Base-by-base conservation (phyloP, 2,888 invertebrate genomes). In the Melanotus villosus region DNA sequence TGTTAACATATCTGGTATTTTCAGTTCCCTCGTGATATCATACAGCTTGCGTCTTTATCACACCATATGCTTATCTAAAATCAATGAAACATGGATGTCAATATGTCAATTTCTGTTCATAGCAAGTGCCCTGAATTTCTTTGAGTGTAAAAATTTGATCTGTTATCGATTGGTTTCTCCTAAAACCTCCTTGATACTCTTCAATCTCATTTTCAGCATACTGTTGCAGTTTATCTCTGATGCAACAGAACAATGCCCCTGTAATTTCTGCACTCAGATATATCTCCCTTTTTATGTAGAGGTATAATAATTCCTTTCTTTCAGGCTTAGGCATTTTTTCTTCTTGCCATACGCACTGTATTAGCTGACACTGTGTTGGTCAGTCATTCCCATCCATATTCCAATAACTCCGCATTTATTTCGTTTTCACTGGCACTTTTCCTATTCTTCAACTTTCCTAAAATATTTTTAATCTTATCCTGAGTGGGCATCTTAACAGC, bases 41-140 rank as follows among this genome's bases (percentile, higher is more conserved):
- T 43, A 43, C 18, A 43, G 43, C 18, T 10, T 43, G 14, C 18
- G 10, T 43, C 18, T 43, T 43, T 16, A 43, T 43, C 14, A 16
- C 43, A 12, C n/a, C 43, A 43, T 43, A 16, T 43, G 14, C n/a
- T 43, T 16, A 12, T 16, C 19, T 43, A 16, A 43, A 43, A 43
- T 12, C 19, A 6, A 43, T 19, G 43, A 43, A 43, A 43, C 43
- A 43, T 43, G 43, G 43, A 43, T 43, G 43, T 43, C 43, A 16
- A 43, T 43, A n/a, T n/a, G n/a, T n/a, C n/a, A n/a, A n/a, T 43
- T 4, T 19, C 2, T 43, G 18, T 16, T 43, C 43, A 43, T 43
- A 43, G 43, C 43, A 43, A 38, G 38, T 38, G 38, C 4, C 10
- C n/a, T 38, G 38, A 6, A 38, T 4, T n/a, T n/a, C n/a, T n/a